These are phyloP conservation scores for Actenoides lindsayi DNA, from an alignment of 2,113 vertebrate species.

Conservation along the genomic window DNA sequence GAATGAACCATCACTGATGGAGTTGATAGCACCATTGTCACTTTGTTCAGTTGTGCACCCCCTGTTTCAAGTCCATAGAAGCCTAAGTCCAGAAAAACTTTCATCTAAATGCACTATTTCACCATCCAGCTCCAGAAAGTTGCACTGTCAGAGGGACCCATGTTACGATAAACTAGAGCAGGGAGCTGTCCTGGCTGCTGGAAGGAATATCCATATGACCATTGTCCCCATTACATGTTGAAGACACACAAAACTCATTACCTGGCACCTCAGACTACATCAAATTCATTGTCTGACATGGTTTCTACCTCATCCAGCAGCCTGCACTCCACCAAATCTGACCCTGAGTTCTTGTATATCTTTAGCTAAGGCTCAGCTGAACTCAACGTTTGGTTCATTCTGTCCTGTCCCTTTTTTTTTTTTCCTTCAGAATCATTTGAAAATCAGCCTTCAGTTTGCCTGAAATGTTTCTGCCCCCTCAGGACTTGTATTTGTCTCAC, in stretches of 20 bases:
- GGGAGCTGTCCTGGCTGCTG: not conserved
- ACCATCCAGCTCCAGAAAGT: not conserved
- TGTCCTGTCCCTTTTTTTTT: not conserved
- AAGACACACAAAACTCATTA: not conserved
- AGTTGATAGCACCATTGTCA: not conserved
- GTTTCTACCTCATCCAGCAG: not conserved
- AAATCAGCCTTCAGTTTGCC: not conserved
- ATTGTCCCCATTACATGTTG: not conserved
- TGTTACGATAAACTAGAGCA: not conserved
- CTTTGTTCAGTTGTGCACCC: not conserved
- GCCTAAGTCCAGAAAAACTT: not conserved
- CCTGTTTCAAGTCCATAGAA: not conserved
- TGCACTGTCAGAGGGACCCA: not conserved
- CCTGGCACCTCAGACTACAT: not conserved
- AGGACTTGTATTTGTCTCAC: not conserved
- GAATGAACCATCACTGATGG: not conserved
- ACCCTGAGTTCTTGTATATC: not conserved
- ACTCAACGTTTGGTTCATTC: not conserved
- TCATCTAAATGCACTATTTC: not conserved
- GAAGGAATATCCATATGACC: not conserved
- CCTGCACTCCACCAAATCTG: not conserved
- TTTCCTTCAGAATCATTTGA: not conserved
- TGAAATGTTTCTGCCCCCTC: not conserved
- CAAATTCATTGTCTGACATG: not conserved
- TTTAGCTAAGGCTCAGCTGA: not conserved